Conservation (phyloP, 2,888 invertebrate genomes). For the Pardosa pseudoannulata region DNA sequence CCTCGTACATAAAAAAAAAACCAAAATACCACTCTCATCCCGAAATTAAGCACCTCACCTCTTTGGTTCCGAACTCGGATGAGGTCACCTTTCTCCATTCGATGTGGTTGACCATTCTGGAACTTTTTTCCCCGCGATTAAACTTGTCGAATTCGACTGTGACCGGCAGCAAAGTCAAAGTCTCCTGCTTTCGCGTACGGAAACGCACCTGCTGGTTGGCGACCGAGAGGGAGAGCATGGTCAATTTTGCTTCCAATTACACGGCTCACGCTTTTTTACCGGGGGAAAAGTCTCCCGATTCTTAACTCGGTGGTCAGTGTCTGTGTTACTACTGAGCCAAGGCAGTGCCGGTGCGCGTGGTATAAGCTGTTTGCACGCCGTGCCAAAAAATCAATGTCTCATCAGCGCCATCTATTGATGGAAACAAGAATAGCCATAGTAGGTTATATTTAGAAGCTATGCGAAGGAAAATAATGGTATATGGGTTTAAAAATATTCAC, state of each 20-base stretch:
- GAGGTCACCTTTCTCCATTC: slow-evolving; percentile 71
- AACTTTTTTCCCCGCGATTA: slow-evolving; percentile 58
- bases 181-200: slow-evolving; percentile 67
- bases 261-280: not conserved
- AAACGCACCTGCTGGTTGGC: slow-evolving; percentile 72
- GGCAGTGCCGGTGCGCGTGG: not conserved
- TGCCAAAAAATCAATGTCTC: not conserved
- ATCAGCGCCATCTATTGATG: not conserved
- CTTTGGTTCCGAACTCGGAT: slow-evolving; percentile 57
- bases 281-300: not conserved
- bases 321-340: not conserved
- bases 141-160: slow-evolving; percentile 73
- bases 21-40: no score
- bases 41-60: slow-evolving; percentile 38
- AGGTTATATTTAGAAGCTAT: not conserved
- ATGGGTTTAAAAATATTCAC: no score
- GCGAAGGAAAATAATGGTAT: no score
- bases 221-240: slow-evolving; percentile 73
- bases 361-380: slow-evolving; percentile 3
- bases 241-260: not conserved
- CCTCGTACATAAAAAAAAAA: no score
- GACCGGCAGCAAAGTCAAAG: slow-evolving; percentile 69
- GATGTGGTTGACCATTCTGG: slow-evolving; percentile 60
- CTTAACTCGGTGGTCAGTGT: not conserved
- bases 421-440: not conserved